Evolutionary conservation across 2,113 vertebrate species (phyloP).

Genomic region (Amphiprion percula): DNA sequence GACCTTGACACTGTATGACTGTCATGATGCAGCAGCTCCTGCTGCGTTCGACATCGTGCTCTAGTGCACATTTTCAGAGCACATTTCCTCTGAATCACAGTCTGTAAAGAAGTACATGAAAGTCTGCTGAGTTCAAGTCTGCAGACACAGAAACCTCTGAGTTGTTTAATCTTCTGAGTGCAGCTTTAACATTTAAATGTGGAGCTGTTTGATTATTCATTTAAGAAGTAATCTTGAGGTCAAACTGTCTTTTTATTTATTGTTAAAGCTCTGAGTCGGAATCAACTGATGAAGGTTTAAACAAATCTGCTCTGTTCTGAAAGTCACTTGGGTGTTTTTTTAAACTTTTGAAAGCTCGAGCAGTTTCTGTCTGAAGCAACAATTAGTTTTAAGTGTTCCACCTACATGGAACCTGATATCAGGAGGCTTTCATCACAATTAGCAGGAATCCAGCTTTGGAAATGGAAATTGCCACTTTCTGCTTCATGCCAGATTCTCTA

Average conservation of each 20-base stretch:
- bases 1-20: too few relatives aligned
- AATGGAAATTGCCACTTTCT: conserved; percentile 55
- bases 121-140: too few relatives aligned
- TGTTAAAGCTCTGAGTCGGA: not conserved
- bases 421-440: conserved; percentile 53
- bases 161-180: too few relatives aligned
- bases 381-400: conserved; percentile 50
- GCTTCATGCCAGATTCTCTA: conserved; percentile 27
- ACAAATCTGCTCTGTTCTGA: not conserved
- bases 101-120: too few relatives aligned
- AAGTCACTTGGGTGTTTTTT: conserved; percentile 20
- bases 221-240: too few relatives aligned
- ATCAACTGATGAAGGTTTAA: not conserved
- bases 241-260: not conserved
- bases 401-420: conserved; percentile 39
- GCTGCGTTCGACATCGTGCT: too few relatives aligned
- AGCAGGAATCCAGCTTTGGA: conserved; percentile 52
- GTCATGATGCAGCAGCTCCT: too few relatives aligned
- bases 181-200: too few relatives aligned
- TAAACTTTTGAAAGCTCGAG: conserved; percentile 22
- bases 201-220: too few relatives aligned
- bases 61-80: too few relatives aligned
- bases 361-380: conserved; percentile 27
- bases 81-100: too few relatives aligned
- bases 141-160: too few relatives aligned